These are phyloP conservation scores for Cephus spinipes DNA, from an alignment of 2,888 invertebrate species.

Conservation along the genomic window DNA sequence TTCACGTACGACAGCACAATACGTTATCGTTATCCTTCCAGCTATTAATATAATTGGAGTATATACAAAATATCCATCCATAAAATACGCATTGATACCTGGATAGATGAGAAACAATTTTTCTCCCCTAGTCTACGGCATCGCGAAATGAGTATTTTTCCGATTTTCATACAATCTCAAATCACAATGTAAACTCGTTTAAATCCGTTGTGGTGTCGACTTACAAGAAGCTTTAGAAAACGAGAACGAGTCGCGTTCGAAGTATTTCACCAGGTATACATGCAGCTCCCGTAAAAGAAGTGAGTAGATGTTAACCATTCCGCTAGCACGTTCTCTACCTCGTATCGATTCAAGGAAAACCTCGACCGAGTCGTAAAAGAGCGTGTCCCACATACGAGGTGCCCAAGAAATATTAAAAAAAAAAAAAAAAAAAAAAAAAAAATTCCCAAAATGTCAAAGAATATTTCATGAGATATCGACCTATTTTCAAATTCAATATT, in stretches of 20 bases:
- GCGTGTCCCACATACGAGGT: not conserved
- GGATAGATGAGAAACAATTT: not conserved
- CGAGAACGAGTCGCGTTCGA: not conserved
- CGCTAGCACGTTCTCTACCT: slow-evolving; percentile 14
- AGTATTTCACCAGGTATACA: not conserved
- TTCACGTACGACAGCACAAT: not conserved
- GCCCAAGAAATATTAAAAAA: not conserved
- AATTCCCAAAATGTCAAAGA: not conserved
- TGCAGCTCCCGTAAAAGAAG: not conserved
- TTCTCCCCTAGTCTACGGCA: not conserved
- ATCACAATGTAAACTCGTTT: not conserved
- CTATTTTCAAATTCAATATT: not conserved
- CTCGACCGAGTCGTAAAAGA: slow-evolving; percentile 29
- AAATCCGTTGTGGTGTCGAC: not conserved
- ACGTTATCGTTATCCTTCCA: not conserved
- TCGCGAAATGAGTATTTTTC: not conserved
- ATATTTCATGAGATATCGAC: not conserved
- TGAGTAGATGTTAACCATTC: slow-evolving; percentile 7
- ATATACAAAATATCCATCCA: not conserved
- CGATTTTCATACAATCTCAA: not conserved
- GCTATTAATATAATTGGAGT: not conserved
- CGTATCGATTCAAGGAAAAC: slow-evolving; percentile 37
- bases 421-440: not conserved
- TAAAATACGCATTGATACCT: not conserved
- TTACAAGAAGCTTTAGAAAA: not conserved